Evolutionary conservation across 2,113 vertebrate genomes (phyloP).

Genomic region (Eptesicus fuscus): DNA sequence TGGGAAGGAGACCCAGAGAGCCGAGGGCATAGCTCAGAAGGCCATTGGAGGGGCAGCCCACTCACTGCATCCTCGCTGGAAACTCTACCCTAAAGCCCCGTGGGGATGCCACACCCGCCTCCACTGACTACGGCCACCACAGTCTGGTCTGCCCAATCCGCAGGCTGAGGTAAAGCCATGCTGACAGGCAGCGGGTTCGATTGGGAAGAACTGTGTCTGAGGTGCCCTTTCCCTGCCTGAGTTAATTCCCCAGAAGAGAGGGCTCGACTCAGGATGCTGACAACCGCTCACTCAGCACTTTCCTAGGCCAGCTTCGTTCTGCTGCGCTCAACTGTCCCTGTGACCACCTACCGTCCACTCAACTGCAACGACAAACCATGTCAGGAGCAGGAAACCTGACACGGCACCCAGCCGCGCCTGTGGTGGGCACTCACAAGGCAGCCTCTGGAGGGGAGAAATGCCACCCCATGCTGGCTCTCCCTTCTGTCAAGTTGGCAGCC

Average conservation of each 20-base stretch:
- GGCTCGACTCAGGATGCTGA: background rate
- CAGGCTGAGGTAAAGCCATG: background rate
- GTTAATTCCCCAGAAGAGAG: background rate
- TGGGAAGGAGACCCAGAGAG: background rate
- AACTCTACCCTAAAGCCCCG: background rate
- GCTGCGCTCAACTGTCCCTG: background rate
- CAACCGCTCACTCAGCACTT: background rate
- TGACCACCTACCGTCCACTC: background rate
- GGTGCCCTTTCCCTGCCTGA: background rate
- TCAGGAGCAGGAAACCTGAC: background rate
- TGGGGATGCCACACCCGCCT: fast-evolving
- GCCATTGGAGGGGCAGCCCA: background rate
- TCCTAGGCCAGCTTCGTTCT: background rate
- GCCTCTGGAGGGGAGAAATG: background rate
- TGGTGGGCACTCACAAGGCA: background rate
- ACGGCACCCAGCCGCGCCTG: background rate
- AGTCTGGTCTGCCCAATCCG: fast-evolving
- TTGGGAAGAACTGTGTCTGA: background rate
- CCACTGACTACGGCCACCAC: background rate
- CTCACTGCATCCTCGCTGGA: background rate
- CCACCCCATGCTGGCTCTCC: background rate
- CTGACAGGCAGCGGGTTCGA: background rate
- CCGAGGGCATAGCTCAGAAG: fast-evolving
- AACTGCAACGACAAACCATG: background rate
- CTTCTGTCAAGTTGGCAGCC: background rate